phyloP scores from a whole-genome alignment of 2,888 invertebrate species.

The Ectobius pallidus region DNA sequence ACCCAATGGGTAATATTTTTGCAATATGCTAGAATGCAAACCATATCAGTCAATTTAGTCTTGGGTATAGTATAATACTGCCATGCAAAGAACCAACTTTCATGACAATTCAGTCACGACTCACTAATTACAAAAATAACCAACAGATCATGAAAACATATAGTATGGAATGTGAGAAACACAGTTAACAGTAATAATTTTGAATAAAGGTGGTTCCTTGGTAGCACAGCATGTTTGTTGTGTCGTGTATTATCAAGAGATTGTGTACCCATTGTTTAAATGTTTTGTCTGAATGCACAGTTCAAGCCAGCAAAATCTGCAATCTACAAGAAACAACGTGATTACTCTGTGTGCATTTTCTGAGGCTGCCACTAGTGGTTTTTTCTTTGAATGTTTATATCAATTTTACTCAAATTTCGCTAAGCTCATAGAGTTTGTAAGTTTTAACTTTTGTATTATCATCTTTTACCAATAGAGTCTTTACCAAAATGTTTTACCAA shows the following conservation, averaged over 20 bases:
- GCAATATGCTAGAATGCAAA: constrained; percentile 44
- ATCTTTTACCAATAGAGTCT: no score
- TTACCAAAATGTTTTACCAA: background rate
- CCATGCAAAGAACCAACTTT: constrained; percentile 37
- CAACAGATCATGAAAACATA: no score
- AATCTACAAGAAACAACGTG: constrained; percentile 44
- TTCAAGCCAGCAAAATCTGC: constrained; percentile 44
- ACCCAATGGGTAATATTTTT: constrained; percentile 39
- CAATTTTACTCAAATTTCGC: background rate
- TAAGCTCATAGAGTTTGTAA: background rate
- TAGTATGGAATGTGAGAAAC: no score
- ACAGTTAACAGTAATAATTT: no score
- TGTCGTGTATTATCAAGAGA: constrained; percentile 25
- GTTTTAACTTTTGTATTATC: background rate
- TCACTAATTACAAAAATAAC: no score
- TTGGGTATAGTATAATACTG: constrained; percentile 30
- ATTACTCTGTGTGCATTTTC: constrained; percentile 40
- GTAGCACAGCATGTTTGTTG: constrained; percentile 18
- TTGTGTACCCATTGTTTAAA: constrained; percentile 32
- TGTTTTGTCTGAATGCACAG: constrained; percentile 42
- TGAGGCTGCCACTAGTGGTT: constrained; percentile 23
- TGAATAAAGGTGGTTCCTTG: constrained; percentile 21
- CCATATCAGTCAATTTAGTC: constrained; percentile 44
- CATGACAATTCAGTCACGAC: no score
- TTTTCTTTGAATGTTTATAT: background rate